Conservation (phyloP, 1,140 invertebrate species). For the silkworm (Bombyx mori) region ASM3026992v2 NC_085127.1:1241501-1242000, state of each 20-base stretch:
- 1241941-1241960: conserved; percentile 24
- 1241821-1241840: conserved; percentile 20
- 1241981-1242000: conserved; percentile 23
- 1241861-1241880: conserved; percentile 22
- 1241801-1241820: conserved; percentile 22
- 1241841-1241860: conserved; percentile 15
- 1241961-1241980: conserved; percentile 22
- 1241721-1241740: conserved; percentile 20
- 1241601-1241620: conserved; percentile 23
- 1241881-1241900: conserved; percentile 16
- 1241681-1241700: conserved; percentile 23
- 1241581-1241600: conserved; percentile 21
- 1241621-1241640: conserved; percentile 25
- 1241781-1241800: conserved; percentile 21
- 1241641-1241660: conserved; percentile 22
- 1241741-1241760: conserved; percentile 17
- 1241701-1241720: conserved; percentile 20
- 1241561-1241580: conserved; percentile 19
- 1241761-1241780: conserved; percentile 19
- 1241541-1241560: conserved; percentile 26
- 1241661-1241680: conserved; percentile 22
- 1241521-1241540: conserved; percentile 2
- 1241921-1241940: conserved; percentile 22
- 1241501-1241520: conserved; percentile 2
- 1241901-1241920: conserved; percentile 25